Evolutionary conservation across 2,113 vertebrate genomes (phyloP).

Genomic region (Naja naja): DNA sequence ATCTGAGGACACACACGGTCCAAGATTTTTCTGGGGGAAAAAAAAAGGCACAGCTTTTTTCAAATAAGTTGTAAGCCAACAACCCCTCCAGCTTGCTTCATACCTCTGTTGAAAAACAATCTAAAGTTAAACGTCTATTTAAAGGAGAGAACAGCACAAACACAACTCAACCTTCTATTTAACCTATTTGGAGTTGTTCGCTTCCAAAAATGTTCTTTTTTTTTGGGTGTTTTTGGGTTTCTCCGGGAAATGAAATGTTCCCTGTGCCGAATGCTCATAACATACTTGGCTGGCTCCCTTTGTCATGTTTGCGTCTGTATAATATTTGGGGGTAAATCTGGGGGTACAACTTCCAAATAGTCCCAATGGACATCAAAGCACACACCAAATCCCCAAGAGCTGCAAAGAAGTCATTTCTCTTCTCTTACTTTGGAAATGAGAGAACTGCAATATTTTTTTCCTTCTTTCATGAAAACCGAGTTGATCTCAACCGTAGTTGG

Average conservation of each 20-base stretch:
- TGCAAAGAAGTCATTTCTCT: neutral
- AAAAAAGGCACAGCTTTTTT: neutral
- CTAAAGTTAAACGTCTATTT: neutral
- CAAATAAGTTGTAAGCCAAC: neutral
- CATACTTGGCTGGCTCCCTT: neutral
- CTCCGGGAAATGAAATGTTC: neutral
- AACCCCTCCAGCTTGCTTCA: neutral
- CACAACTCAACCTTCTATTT: neutral
- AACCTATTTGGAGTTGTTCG: neutral
- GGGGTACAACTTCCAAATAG: neutral
- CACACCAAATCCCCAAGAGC: neutral
- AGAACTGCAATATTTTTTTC: neutral
- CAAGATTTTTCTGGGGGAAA: neutral
- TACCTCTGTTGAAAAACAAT: neutral
- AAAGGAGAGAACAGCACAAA: neutral
- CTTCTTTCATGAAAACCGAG: neutral
- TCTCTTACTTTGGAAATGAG: neutral
- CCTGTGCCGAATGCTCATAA: rapidly evolving
- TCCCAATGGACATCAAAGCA: neutral
- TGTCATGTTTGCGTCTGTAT: neutral
- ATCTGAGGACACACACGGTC: neutral
- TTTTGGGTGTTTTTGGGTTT: neutral
- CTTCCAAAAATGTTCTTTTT: neutral
- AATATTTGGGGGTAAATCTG: neutral
- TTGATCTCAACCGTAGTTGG: neutral